Base-by-base conservation (phyloP, 2,797 vertebrate genomes). In the Diplodus puntazzo region DNA sequence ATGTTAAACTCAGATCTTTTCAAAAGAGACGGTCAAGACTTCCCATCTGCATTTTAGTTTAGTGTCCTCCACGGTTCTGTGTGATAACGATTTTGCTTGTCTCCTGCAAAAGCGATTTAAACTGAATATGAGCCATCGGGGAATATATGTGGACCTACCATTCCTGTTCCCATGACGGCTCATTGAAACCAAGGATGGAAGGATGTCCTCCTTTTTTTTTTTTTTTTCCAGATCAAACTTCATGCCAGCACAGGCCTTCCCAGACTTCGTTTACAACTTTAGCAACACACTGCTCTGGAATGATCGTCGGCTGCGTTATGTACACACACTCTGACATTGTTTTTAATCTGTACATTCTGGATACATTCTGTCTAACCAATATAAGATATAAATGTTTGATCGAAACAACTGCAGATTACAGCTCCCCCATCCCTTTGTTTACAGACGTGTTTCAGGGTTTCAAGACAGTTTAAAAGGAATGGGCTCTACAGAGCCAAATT, bases 391-490 rank as follows among this genome's bases (percentile, higher is more conserved):
- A 73, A 88, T 86, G 79, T 89, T 84, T 91, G 76, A 90, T 86
- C 89, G 68, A 85, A 92, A 85, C 77, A 85, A 84, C 69, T 75
- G 84, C 81, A 84, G 80, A 88, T 92, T 87, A 82, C 81, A 72
- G 77, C 75, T 68, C 73, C 72, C 57, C 81, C 78, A 68, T 80
- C 87, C 80, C 73, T 88, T 85, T 92, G 89, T 92, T 91, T 92
- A 91, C 79, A 80, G 84, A 87, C 77, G 80, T 91, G 85, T 92
- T 91, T 91, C 84, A 89, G 77, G 81, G 86, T 92, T 92, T 93
- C 70, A 60, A 86, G 88, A 87, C 82, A 66, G 87, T 94, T 95
- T 94, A 91, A 93, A 94, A 93, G 87, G 90, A 94, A 92, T 88
- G 86, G 89, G 87, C 91, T 92, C 74, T 75, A 69, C 80, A 84